phyloP scores from a whole-genome alignment of 2,113 vertebrate species.

The Antechinus flavipes region DNA sequence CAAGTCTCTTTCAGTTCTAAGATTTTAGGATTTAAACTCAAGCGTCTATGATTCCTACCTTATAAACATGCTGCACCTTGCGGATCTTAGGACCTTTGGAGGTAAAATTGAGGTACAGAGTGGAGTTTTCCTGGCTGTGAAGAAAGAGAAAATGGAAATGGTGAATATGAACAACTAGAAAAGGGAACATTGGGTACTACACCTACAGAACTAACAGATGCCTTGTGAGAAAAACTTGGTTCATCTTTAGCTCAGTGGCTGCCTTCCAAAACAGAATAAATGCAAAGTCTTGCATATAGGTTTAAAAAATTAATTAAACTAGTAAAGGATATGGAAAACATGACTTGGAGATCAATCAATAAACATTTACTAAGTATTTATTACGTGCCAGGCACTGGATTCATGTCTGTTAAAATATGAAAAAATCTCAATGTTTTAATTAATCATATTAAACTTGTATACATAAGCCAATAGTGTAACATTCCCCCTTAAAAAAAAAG shows the following conservation, averaged over 20 bases:
- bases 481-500: background rate
- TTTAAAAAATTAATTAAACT: background rate
- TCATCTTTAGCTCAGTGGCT: background rate
- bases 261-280: background rate
- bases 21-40: background rate
- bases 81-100: constrained; percentile 54
- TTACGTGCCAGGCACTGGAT: background rate
- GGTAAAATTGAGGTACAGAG: constrained; percentile 64
- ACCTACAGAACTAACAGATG: background rate
- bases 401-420: no score
- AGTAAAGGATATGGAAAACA: background rate
- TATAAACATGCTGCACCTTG: constrained; percentile 65
- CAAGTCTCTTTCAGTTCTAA: background rate
- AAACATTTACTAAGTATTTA: background rate
- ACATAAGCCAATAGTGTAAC: background rate
- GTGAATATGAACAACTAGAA: no score
- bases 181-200: background rate
- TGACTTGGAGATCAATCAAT: background rate
- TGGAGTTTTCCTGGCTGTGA: constrained; percentile 70
- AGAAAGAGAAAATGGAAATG: constrained; percentile 11
- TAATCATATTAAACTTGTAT: background rate
- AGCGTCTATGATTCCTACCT: constrained; percentile 59
- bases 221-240: background rate
- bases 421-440: background rate
- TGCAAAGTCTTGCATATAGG: background rate